A percentile compares a stretch with the other conserved stretches of the same genome.
phyloP scores from a whole-genome alignment of 1,140 invertebrate species.

The Oreohelix idahoensis region DNA sequence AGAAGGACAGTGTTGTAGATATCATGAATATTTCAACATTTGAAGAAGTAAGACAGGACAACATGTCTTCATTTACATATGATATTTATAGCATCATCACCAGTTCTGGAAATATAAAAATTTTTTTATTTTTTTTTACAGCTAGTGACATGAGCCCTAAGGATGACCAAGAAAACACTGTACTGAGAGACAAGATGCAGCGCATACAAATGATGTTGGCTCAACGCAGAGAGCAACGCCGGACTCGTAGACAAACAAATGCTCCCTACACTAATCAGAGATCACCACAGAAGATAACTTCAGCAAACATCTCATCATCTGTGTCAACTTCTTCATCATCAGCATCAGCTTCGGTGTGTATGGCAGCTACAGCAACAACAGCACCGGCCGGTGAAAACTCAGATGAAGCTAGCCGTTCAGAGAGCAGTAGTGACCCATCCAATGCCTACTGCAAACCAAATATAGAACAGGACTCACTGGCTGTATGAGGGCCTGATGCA shows the following conservation, averaged over 20 bases:
- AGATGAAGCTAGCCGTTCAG: not conserved
- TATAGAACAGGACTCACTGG: conserved; percentile 31
- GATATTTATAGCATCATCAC: too few relatives aligned
- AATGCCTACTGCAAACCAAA: conserved; percentile 26
- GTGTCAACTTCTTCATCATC: not conserved
- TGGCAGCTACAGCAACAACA: conserved; percentile 6
- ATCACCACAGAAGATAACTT: not conserved
- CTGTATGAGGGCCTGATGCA: not conserved
- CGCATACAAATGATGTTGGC: conserved; percentile 36
- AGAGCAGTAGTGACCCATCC: not conserved
- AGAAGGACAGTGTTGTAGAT: too few relatives aligned
- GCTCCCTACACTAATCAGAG: conserved; percentile 6
- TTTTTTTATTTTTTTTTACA: not conserved
- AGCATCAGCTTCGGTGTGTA: not conserved
- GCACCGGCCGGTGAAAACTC: not conserved
- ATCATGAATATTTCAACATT: too few relatives aligned
- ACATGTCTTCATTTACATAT: too few relatives aligned
- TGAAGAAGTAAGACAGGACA: too few relatives aligned
- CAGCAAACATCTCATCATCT: not conserved
- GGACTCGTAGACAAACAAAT: conserved; percentile 25
- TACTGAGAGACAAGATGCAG: conserved; percentile 33
- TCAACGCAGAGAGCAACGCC: conserved; percentile 21
- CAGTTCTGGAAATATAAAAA: too few relatives aligned
- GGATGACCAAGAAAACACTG: conserved; percentile 16
- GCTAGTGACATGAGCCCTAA: not conserved